A percentile compares a stretch with the other conserved stretches of the same genome.
Conservation (phyloP, 2,888 invertebrate genomes). For the Oegoconia quadripuncta region DNA sequence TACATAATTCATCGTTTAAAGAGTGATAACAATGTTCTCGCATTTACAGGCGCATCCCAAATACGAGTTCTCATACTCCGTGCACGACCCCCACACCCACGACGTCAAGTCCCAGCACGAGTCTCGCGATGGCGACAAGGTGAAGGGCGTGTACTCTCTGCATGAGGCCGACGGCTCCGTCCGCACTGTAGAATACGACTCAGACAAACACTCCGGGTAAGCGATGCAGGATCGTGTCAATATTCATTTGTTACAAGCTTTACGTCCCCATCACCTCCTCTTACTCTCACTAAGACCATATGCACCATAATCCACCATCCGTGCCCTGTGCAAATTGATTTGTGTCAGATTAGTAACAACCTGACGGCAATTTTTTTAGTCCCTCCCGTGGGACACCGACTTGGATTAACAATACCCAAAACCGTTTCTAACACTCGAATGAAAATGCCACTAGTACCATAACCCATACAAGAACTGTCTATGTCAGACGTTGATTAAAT, state of each 20-base stretch:
- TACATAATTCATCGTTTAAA: slow-evolving; percentile 5
- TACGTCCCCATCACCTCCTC: not conserved
- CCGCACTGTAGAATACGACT: slow-evolving; percentile 75
- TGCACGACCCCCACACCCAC: slow-evolving; percentile 75
- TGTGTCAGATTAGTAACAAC: too few species aligned
- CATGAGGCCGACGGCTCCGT: slow-evolving; percentile 78
- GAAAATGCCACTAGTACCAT: too few species aligned
- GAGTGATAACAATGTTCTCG: not conserved
- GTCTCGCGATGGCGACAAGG: slow-evolving; percentile 71
- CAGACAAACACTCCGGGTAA: slow-evolving; percentile 73
- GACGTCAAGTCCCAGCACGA: slow-evolving; percentile 78
- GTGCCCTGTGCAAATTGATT: too few species aligned
- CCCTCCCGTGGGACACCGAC: too few species aligned
- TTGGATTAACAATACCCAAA: too few species aligned
- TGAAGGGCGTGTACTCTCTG: slow-evolving; percentile 78
- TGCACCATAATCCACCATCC: too few species aligned
- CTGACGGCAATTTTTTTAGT: too few species aligned
- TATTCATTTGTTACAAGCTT: not conserved
- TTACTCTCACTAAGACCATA: too few species aligned
- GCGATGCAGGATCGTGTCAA: not conserved
- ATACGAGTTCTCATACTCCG: slow-evolving; percentile 75
- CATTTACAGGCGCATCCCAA: slow-evolving; percentile 61
- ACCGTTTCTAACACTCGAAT: too few species aligned
- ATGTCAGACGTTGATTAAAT: too few species aligned
- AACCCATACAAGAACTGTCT: too few species aligned